phyloP scores from a whole-genome alignment of 2,113 vertebrate species.

The Nannospalax galili region DNA sequence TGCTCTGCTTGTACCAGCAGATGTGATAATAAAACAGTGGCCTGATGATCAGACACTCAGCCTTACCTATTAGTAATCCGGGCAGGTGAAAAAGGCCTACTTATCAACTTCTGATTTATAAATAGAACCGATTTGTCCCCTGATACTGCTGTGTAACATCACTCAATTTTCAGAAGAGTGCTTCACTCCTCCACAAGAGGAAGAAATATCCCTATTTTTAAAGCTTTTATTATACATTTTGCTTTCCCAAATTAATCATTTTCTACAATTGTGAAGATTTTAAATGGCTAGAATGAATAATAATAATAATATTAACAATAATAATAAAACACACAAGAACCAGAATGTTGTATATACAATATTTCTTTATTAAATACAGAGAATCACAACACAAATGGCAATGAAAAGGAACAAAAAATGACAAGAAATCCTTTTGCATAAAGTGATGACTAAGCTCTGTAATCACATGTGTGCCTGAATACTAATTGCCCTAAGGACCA shows the following conservation, averaged over 20 bases:
- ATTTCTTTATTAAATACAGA: constrained; percentile 29
- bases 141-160: constrained; percentile 42
- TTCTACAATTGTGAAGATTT: constrained; percentile 48
- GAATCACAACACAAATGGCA: not conserved
- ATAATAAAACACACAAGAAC: constrained; percentile 8
- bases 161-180: constrained; percentile 68
- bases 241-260: constrained; percentile 61
- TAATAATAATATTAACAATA: constrained; percentile 16
- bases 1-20: constrained; percentile 4
- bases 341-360: not conserved
- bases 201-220: constrained; percentile 72
- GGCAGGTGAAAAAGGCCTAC: constrained; percentile 37
- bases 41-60: not conserved
- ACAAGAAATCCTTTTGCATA: constrained; percentile 5
- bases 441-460: not conserved
- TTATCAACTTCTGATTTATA: constrained; percentile 62
- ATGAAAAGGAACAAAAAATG: not conserved
- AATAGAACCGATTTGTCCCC: constrained; percentile 48
- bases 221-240: constrained; percentile 60
- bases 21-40: constrained; percentile 2
- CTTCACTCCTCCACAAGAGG: constrained; percentile 53
- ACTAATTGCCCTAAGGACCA: not conserved
- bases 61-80: constrained; percentile 43
- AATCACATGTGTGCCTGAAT: not conserved
- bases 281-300: constrained; percentile 37